phyloP scores from a whole-genome alignment of 2,888 invertebrate species.

The Cryptocephalus moraei region DNA sequence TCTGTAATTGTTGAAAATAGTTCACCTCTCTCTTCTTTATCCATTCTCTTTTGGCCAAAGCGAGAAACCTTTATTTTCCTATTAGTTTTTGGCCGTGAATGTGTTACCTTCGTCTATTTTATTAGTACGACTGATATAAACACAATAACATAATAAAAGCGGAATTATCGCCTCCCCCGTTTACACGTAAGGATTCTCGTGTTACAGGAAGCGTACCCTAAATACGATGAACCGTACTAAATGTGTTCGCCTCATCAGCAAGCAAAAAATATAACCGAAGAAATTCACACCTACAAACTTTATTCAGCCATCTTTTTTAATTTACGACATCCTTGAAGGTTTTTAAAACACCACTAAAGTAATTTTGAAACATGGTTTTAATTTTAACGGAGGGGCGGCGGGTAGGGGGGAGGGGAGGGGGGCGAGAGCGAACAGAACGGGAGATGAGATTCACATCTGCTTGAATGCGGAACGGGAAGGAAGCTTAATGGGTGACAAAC shows the following conservation, averaged over 20 bases:
- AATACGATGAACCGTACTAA: no score
- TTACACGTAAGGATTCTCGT: no score
- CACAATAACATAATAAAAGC: no score
- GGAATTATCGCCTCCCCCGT: no score
- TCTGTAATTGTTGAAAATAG: no score
- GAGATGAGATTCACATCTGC: conserved; percentile 23
- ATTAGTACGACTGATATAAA: no score
- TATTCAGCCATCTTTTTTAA: conserved; percentile 38
- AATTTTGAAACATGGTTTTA: conserved; percentile 40
- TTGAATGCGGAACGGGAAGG: conserved; percentile 22
- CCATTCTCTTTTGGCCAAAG: no score
- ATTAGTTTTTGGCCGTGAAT: no score
- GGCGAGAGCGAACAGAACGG: conserved; percentile 8
- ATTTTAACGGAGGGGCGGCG: conserved; percentile 32
- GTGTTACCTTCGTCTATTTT: no score
- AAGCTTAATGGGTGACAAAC: conserved; percentile 23
- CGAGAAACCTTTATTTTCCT: no score
- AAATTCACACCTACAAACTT: conserved; percentile 32
- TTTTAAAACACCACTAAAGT: conserved; percentile 38
- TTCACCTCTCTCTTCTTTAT: no score
- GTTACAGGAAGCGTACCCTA: no score
- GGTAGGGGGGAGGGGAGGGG: conserved; percentile 1
- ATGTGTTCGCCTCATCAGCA: background rate
- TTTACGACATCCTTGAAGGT: conserved; percentile 37
- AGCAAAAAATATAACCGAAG: conserved; percentile 20